Conservation (phyloP, 2,888 invertebrate genomes). For the Lasioglossum marginatum region DNA sequence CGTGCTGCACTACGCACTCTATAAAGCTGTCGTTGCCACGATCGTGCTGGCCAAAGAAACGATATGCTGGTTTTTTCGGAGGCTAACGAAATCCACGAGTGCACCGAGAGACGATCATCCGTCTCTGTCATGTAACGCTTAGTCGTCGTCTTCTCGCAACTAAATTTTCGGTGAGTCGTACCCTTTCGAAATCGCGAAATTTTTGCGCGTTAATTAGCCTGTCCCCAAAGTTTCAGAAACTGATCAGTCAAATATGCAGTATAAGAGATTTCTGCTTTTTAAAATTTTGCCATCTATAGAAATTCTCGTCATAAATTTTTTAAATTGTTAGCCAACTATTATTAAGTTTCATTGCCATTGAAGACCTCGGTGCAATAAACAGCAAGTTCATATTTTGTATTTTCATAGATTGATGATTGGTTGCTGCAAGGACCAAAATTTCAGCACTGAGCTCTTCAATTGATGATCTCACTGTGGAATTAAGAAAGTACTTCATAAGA, state of each 20-base stretch:
- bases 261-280: neutral
- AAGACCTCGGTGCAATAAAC: too few relatives aligned
- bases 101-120: slow-evolving; percentile 45
- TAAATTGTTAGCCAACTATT: neutral
- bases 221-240: neutral
- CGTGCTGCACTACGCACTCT: slow-evolving; percentile 77
- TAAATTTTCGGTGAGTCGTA: slow-evolving; percentile 59
- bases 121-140: slow-evolving; percentile 47
- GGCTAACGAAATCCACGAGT: slow-evolving; percentile 47
- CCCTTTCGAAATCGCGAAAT: neutral
- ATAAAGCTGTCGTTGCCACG: slow-evolving; percentile 70
- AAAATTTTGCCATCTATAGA: too few relatives aligned
- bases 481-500: neutral
- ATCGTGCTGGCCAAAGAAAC: slow-evolving; percentile 71
- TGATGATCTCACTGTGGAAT: neutral
- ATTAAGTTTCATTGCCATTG: neutral
- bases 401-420: neutral
- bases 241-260: neutral
- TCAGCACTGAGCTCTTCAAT: neutral
- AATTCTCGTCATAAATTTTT: neutral
- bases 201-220: neutral
- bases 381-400: neutral
- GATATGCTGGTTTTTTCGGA: slow-evolving; percentile 63
- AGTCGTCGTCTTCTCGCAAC: slow-evolving; percentile 38
- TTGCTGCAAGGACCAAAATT: neutral